phyloP scores from a whole-genome alignment of 2,888 invertebrate genomes.

The Leptogaster cylindrica region DNA sequence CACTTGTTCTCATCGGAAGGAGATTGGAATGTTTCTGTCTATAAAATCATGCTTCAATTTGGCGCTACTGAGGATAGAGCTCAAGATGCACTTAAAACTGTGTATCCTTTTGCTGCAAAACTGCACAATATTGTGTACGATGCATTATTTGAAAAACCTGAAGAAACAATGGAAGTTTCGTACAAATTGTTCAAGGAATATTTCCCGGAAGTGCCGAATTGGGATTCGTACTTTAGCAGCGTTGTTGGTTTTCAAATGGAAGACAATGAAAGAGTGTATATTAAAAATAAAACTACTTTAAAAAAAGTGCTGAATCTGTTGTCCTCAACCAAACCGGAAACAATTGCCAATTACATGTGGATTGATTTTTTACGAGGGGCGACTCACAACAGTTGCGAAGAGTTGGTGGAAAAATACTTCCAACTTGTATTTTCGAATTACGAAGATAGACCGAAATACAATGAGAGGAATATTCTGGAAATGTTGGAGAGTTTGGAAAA shows the following conservation, averaged over 20 bases:
- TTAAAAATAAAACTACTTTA: slow-evolving; percentile 6
- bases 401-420: slow-evolving; percentile 5
- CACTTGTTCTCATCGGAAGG: slow-evolving; percentile 2
- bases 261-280: background rate
- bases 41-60: slow-evolving; percentile 8
- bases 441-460: slow-evolving; percentile 13
- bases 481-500: background rate
- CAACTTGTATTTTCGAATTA: slow-evolving; percentile 8
- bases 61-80: background rate
- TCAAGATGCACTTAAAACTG: background rate
- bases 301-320: slow-evolving; percentile 11
- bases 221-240: background rate
- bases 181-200: slow-evolving; percentile 16
- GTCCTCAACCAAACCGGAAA: background rate
- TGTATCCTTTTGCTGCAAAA: slow-evolving; percentile 9
- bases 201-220: background rate
- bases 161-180: slow-evolving; percentile 10
- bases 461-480: background rate
- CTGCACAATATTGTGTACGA: slow-evolving; percentile 7
- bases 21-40: background rate
- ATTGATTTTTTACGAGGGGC: background rate
- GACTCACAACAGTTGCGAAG: background rate
- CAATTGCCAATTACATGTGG: slow-evolving; percentile 27
- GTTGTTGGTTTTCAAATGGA: background rate
- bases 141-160: slow-evolving; percentile 3